These are phyloP conservation scores for Picus viridis DNA, from an alignment of 2,797 vertebrate species.

Conservation along the genomic window DNA sequence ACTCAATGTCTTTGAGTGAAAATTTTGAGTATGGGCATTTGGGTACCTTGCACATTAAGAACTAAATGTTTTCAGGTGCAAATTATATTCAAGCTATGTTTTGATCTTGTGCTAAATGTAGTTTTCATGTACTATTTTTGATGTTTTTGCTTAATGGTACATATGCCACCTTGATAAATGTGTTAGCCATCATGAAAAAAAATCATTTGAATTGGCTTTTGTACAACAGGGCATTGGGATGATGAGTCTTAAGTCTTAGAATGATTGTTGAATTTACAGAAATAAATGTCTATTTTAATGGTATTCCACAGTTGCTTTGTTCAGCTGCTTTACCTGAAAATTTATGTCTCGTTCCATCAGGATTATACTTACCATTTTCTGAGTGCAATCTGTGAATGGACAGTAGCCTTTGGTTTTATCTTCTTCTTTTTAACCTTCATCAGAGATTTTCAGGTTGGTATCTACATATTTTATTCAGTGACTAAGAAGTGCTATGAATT, in stretches of 20 bases:
- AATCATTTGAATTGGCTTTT: not conserved
- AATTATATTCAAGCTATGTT: not conserved
- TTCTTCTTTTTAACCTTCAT: slow-evolving; percentile 95
- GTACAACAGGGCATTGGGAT: not conserved
- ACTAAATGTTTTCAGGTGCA: not conserved
- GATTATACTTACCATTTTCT: slow-evolving; percentile 82
- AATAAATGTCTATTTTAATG: not conserved
- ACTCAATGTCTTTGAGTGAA: not conserved
- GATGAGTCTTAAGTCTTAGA: not conserved
- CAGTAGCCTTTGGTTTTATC: slow-evolving; percentile 91
- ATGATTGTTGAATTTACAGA: not conserved
- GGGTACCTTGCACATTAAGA: not conserved
- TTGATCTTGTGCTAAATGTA: not conserved
- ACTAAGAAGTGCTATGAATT: not conserved
- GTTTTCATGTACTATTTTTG: not conserved
- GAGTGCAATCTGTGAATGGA: slow-evolving; percentile 91
- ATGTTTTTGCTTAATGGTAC: not conserved
- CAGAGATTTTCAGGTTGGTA: slow-evolving; percentile 91
- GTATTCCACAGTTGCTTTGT: not conserved
- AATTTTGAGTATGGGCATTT: not conserved
- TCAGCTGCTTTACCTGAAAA: not conserved
- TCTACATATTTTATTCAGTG: not conserved
- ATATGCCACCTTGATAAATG: not conserved
- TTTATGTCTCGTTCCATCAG: slow-evolving; percentile 72
- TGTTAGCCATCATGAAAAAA: not conserved